Base-by-base conservation (phyloP, 2,113 vertebrate genomes). In the Boleophthalmus pectinirostris region DNA sequence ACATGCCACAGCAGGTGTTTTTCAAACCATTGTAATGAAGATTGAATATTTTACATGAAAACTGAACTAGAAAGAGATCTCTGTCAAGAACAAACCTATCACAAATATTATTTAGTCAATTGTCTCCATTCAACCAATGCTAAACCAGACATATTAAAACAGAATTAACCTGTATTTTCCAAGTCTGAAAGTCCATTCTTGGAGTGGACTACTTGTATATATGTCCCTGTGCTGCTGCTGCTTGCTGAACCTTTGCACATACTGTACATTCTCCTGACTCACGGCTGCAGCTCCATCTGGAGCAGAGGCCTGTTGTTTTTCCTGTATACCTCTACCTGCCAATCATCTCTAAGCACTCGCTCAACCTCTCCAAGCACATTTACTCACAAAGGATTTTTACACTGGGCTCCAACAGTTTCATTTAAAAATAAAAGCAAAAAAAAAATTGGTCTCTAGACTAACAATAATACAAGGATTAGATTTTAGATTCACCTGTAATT, bases 11-110 rank as follows among this genome's bases (percentile, higher is more conserved):
- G 51, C 66, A 25, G 56, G 68, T 65, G 69, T 79, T 78, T 83
- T 33, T 68, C 79, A 79, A 76, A 61, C 56, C 70, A 79, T 60
- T 70, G 65, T 72, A 77, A 73, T 56, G 3, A 78, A 84, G 74
- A 66, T 67, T 73, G 14, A 61, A 18, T 61, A 33, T 61, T 61
- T 58, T 58, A 1, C 11, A 5, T 58, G 56, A 24, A 5, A 24
- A 25, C 15, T 16, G 25, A 33, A 61, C 25, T 33, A 33, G 25
- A 33, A 18, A 2, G 15, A 18, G 58, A 13, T 18, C 56, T 25
- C 24, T 15, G 15, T 33, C 58, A 61, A 9, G 18, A 43, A 43
- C 38, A 1, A 8, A 9, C 38, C 38, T 43, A 43, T 43, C 38
- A 43, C 38, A 9, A 43, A 43, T 43, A 43, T 43, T 43, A 43